Evolutionary conservation across 2,797 vertebrate species (phyloP), one percentile per base, ranked within the genome.

Genomic region (Pangasius sanitwongsei): DNA sequence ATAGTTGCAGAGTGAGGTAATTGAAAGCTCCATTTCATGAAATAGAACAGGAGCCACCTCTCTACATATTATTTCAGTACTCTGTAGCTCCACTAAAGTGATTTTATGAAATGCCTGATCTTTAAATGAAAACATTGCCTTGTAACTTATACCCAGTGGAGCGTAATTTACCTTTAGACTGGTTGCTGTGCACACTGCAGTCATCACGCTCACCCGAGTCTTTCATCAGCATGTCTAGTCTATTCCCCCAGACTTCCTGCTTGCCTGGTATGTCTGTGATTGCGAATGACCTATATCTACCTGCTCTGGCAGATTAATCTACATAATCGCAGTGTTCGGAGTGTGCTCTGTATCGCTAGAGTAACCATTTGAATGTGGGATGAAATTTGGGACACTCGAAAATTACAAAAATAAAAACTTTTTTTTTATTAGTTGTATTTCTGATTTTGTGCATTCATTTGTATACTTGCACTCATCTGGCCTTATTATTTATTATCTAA

Each of bases 231-330:
- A 67, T 12, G 70, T 50, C 83, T 75, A 63, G 55, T 31, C 65
- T 28, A 13, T 86, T 92, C 91, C 57, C 12, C 34, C 48, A 18
- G 28, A 20, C 53, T 41, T 61, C 55, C 55, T 83, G 9, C 57
- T 87, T 91, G 88, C 63, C 61, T 18, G 61, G 59, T 15, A 88
- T 72, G 88, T 90, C 82, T 93, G 87, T 90, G 89, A 83, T 63
- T 83, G 85, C 89, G 90, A 89, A 88, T 95, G 94, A 94, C 94
- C 94, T 94, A 95, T 87, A 94, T 95, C 80, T 92, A 92, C 90
- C 25, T 25, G 90, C 92, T 90, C 75, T 34, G 86, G 83, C 61
- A 48, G 85, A 89, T 15, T 86, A 88, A 91, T 88, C 86, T 72
- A 82, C 75, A 18, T 69, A 81, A 89, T 87, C 75, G 59, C 15